These are phyloP conservation scores for Nebria brevicollis DNA, from an alignment of 2,888 invertebrate species.

Conservation along the genomic window DNA sequence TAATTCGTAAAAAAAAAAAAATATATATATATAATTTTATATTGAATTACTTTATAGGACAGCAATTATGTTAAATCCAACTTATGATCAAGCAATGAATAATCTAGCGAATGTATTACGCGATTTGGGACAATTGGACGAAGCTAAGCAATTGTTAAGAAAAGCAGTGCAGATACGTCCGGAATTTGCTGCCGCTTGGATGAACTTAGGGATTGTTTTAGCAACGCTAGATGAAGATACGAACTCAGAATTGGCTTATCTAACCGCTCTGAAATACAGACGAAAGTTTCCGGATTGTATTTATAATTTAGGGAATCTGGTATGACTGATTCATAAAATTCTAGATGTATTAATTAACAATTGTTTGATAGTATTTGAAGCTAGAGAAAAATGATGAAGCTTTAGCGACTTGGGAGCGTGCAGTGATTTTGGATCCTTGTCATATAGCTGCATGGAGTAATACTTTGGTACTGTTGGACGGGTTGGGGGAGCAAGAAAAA, in stretches of 20 bases:
- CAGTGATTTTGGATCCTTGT: conserved; percentile 78
- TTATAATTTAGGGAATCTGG: conserved; percentile 95
- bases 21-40: conserved; percentile 14
- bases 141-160: conserved; percentile 78
- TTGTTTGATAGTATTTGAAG: conserved; percentile 77
- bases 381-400: conserved; percentile 79
- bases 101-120: conserved; percentile 89
- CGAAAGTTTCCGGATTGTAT: conserved; percentile 90
- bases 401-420: conserved; percentile 82
- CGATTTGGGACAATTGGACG: conserved; percentile 72
- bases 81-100: conserved; percentile 93
- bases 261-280: conserved; percentile 79
- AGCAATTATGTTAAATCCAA: conserved; percentile 71
- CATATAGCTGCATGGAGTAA: conserved; percentile 94
- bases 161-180: conserved; percentile 78
- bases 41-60: conserved; percentile 59
- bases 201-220: conserved; percentile 96
- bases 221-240: conserved; percentile 75
- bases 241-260: conserved; percentile 83
- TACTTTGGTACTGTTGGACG: conserved; percentile 84
- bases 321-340: conserved; percentile 58
- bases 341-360: background rate
- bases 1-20: background rate
- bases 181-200: conserved; percentile 96
- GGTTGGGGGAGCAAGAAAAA: conserved; percentile 66